Percentiles rank a stretch among this genome's conserved stretches.
Evolutionary conservation across 2,113 vertebrate genomes (phyloP).

Genomic region (Saccopteryx bilineata): DNA sequence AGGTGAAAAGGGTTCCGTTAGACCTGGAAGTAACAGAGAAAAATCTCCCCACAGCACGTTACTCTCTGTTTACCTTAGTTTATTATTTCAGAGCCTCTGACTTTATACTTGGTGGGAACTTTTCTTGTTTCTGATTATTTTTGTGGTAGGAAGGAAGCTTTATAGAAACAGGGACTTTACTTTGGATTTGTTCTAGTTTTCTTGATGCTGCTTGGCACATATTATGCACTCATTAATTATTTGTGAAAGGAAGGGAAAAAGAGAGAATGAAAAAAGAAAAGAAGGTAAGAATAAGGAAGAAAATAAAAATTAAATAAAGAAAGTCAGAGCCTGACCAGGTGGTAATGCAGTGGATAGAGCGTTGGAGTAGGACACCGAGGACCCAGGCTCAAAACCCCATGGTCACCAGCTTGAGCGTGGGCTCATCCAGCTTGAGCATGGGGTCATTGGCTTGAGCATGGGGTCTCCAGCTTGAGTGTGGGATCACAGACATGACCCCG

Average conservation of each 20-base stretch:
- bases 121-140: background rate
- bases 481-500: too few relatives aligned
- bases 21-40: background rate
- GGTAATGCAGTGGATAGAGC: too few relatives aligned
- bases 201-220: background rate
- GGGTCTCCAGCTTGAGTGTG: too few relatives aligned
- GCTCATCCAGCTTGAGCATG: too few relatives aligned
- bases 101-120: background rate
- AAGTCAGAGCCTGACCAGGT: background rate
- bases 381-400: too few relatives aligned
- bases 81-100: background rate
- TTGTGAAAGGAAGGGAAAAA: background rate
- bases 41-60: fast-evolving
- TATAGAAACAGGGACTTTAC: background rate
- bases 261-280: background rate
- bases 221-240: background rate
- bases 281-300: background rate
- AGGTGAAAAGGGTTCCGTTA: background rate
- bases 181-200: slow-evolving; percentile 10
- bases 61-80: background rate
- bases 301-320: background rate
- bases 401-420: too few relatives aligned
- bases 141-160: background rate
- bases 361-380: too few relatives aligned
- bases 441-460: too few relatives aligned